Percentiles rank a stretch among this genome's conserved stretches.
Evolutionary conservation across 2,888 invertebrate genomes (phyloP).

Genomic region (Xestia rhomboidea): DNA sequence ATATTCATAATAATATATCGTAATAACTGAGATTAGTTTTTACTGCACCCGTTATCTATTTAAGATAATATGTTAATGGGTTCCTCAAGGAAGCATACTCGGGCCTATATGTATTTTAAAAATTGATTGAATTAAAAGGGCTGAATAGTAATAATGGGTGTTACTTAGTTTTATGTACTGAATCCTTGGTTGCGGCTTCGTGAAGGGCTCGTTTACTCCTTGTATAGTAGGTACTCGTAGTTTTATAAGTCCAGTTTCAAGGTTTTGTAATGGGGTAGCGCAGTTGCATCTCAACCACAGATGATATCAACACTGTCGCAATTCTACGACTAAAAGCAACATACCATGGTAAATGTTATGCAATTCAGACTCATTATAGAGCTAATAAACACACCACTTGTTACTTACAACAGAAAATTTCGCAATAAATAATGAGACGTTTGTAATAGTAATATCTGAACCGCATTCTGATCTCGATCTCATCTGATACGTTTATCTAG

Average conservation of each 20-base stretch:
- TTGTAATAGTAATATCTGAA: slow-evolving; percentile 83
- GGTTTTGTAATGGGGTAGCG: slow-evolving; percentile 25
- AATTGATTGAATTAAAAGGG: slow-evolving; percentile 1
- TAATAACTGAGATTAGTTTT: slow-evolving; percentile 36
- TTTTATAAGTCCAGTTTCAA: slow-evolving; percentile 14
- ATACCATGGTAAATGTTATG: slow-evolving; percentile 58
- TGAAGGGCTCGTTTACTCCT: too few species aligned
- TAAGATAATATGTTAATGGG: slow-evolving; percentile 26
- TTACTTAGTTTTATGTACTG: too few species aligned
- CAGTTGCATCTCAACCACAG: slow-evolving; percentile 41
- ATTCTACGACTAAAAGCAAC: slow-evolving; percentile 65
- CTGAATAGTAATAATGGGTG: too few species aligned
- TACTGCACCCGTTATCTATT: slow-evolving; percentile 33
- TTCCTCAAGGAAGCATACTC: slow-evolving; percentile 27
- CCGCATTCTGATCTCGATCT: slow-evolving; percentile 83
- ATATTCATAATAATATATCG: slow-evolving; percentile 49
- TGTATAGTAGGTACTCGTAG: too few species aligned
- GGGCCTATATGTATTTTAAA: slow-evolving; percentile 5
- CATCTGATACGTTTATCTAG: slow-evolving; percentile 84
- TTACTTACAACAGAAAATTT: slow-evolving; percentile 74
- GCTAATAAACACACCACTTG: slow-evolving; percentile 74
- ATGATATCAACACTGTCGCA: slow-evolving; percentile 63
- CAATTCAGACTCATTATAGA: slow-evolving; percentile 66
- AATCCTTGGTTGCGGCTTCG: too few species aligned
- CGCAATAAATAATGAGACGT: slow-evolving; percentile 84